These are phyloP conservation scores for Drosophila equinoxialis DNA, from an alignment of 1,140 invertebrate species.

Conservation along the genomic window DNA sequence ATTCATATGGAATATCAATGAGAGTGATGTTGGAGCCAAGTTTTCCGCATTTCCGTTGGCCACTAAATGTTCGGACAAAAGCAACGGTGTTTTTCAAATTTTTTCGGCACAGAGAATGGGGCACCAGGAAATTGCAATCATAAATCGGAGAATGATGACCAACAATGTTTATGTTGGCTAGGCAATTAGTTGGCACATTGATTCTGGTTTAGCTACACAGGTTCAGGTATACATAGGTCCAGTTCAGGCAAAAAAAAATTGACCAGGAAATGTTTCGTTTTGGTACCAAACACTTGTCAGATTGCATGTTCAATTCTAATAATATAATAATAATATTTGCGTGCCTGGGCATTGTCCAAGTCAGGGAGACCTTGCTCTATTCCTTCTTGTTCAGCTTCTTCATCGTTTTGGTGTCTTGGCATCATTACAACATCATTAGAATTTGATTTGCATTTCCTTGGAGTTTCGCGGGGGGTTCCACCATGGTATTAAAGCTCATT, in stretches of 20 bases:
- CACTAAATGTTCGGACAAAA: slow-evolving; percentile 62
- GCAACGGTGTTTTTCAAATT: slow-evolving; percentile 37
- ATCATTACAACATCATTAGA: slow-evolving; percentile 81
- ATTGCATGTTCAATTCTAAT: slow-evolving; percentile 82
- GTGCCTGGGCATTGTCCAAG: slow-evolving; percentile 66
- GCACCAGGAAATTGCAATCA: slow-evolving; percentile 67
- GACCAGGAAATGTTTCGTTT: slow-evolving; percentile 57
- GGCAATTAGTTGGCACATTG: slow-evolving; percentile 56
- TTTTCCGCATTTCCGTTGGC: slow-evolving; percentile 11
- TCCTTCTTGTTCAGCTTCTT: not conserved
- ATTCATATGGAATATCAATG: slow-evolving; percentile 64
- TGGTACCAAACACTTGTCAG: slow-evolving; percentile 72
- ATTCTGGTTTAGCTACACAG: not conserved
- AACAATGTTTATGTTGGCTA: slow-evolving; percentile 44
- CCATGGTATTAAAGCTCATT: slow-evolving; percentile 82
- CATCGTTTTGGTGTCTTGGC: slow-evolving; percentile 49
- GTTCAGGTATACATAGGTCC: slow-evolving; percentile 24
- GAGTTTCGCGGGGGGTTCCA: slow-evolving; percentile 32
- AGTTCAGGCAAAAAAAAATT: slow-evolving; percentile 46
- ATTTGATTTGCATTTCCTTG: slow-evolving; percentile 82
- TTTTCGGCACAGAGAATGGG: slow-evolving; percentile 1
- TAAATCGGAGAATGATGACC: slow-evolving; percentile 52
- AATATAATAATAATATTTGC: slow-evolving; percentile 82
- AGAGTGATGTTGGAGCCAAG: slow-evolving; percentile 26
- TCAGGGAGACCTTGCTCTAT: not conserved